Evolutionary conservation across 2,113 vertebrate species (phyloP), one percentile per base, ranked within the genome.

Genomic region (Psephotus haematonotus): DNA sequence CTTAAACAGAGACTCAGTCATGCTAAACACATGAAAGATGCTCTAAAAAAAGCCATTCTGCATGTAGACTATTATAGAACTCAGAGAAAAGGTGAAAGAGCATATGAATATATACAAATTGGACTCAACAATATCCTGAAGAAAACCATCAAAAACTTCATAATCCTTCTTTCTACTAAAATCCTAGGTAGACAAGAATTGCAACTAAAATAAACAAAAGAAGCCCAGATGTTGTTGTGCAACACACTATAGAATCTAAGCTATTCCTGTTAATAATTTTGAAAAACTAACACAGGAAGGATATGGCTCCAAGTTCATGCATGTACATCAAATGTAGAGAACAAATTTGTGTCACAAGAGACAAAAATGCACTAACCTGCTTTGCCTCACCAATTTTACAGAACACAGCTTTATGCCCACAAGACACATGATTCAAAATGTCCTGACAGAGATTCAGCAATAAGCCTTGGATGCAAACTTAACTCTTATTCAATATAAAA

Each of bases 11-110:
- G 41, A 59, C 4, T 49, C 0, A 0, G 12, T 82, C 62, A 57
- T 28, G 11, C 17, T 85, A 85, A 88, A 41, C 15, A 75, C 50
- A 57, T 0, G 1, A 33, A 85, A 62, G 52, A 39, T 41, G 13
- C 19, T 60, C 13, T 75, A 37, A 88, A 79, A 79, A 92, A 57
- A 10, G 3, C 3, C 0, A 4, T 67, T 90, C 17, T 44, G 5
- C 1, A 0, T 46, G 28, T 65, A 62, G 49, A 17, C 1, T 1
- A 1, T 33, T 29, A 25, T 1, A 64, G 47, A 87, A 49, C 8
- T 49, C 35, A 24, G 70, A 82, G 70, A 24, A 72, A 65, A 77
- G 35, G 75, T 64, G 18, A 59, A 89, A 74, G 6, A 6, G 7
- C 12, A 15, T 39, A 18, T 24, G 47, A 62, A 43, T 17, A 14